These are phyloP conservation scores for Kryphioiulus occultus DNA, from an alignment of 2,888 invertebrate species.

Conservation along the genomic window DNA sequence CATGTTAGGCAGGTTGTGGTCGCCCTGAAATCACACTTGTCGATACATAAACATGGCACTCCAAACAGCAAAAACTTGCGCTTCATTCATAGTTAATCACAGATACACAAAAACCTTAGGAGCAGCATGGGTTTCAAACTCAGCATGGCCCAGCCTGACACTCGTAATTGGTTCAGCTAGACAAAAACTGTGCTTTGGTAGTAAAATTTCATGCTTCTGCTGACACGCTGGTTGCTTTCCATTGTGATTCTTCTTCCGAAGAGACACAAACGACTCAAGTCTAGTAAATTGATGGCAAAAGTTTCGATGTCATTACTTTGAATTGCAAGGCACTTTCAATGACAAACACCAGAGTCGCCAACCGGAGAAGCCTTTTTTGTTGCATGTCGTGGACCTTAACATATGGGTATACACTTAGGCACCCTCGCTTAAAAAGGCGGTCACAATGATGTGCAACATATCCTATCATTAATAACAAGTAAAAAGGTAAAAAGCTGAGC, in stretches of 20 bases:
- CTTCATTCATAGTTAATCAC: too few species aligned
- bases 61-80: too few species aligned
- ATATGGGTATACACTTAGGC: not conserved
- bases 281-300: not conserved
- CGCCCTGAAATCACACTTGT: too few species aligned
- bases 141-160: slow-evolving; percentile 7
- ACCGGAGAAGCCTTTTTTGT: slow-evolving; percentile 18
- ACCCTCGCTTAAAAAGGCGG: not conserved
- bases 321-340: slow-evolving; percentile 31
- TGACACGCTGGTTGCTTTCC: not conserved
- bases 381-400: not conserved
- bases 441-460: not conserved
- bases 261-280: not conserved
- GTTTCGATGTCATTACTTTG: slow-evolving; percentile 17
- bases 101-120: not conserved
- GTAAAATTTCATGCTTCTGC: not conserved
- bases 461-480: slow-evolving; percentile 27
- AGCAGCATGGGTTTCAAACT: not conserved
- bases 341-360: not conserved
- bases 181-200: not conserved
- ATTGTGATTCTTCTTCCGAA: not conserved
- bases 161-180: not conserved
- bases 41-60: too few species aligned
- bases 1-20: too few species aligned
- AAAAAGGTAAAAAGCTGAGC: not conserved